Conservation (phyloP, 2,888 invertebrate genomes). For the Mechanitis messenoides region DNA sequence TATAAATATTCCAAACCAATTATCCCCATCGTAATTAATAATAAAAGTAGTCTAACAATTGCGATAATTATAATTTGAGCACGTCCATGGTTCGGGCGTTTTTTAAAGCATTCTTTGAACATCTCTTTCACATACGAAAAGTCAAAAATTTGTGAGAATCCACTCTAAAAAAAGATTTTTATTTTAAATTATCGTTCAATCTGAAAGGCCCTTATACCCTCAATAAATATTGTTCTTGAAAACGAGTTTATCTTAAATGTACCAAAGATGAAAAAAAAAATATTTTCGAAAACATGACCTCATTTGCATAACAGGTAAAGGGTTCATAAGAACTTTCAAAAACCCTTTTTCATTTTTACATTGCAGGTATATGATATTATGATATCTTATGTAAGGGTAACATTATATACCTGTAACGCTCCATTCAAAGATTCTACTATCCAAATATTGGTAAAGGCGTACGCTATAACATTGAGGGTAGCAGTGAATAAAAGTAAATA, state of each 20-base stretch:
- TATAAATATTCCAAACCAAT: slow-evolving; percentile 74
- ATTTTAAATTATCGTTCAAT: neutral
- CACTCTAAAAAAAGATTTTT: slow-evolving; percentile 38
- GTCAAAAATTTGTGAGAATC: slow-evolving; percentile 46
- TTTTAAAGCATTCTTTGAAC: slow-evolving; percentile 60
- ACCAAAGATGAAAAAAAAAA: no score
- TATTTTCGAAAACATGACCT: no score
- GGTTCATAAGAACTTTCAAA: no score
- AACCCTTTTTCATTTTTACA: no score
- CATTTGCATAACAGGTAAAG: no score
- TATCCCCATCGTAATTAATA: slow-evolving; percentile 59
- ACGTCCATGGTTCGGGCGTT: slow-evolving; percentile 65
- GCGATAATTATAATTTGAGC: slow-evolving; percentile 62
- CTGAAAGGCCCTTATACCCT: neutral
- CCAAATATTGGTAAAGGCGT: slow-evolving; percentile 64
- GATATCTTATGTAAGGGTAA: neutral
- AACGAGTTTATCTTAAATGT: no score
- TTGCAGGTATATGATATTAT: neutral
- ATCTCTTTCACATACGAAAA: slow-evolving; percentile 60
- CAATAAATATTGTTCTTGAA: no score
- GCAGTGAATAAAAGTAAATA: slow-evolving; percentile 70
- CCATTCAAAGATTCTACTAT: slow-evolving; percentile 72
- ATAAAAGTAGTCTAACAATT: slow-evolving; percentile 36
- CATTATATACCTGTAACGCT: slow-evolving; percentile 48
- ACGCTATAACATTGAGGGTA: slow-evolving; percentile 59